Evolutionary conservation across 2,797 vertebrate genomes (phyloP).

Genomic region (Bradypodion pumilum): DNA sequence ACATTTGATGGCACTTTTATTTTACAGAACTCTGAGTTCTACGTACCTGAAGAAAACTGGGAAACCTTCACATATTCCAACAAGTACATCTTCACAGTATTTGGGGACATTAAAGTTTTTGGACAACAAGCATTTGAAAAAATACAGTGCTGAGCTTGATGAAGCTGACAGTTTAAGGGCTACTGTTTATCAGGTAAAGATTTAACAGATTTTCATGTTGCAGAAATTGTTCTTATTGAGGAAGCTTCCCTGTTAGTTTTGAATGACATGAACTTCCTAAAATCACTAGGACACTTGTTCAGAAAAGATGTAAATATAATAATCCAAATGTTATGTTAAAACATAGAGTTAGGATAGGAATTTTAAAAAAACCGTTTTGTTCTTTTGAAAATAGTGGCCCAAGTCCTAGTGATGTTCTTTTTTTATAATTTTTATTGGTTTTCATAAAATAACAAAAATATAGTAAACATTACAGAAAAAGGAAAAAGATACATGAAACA

Average conservation of each 20-base stretch:
- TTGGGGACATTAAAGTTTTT: slow-evolving; percentile 86
- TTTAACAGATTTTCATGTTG: neutral
- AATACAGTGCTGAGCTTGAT: slow-evolving; percentile 73
- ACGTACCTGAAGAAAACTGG: slow-evolving; percentile 68
- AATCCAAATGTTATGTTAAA: neutral
- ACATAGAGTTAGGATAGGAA: neutral
- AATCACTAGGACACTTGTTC: neutral
- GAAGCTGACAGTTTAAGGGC: slow-evolving; percentile 84
- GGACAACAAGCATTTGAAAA: slow-evolving; percentile 75
- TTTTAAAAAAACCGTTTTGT: slow-evolving; percentile 32
- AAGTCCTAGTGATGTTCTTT: too few relatives aligned
- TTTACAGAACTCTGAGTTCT: slow-evolving; percentile 75
- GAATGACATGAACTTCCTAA: neutral
- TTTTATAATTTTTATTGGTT: too few relatives aligned
- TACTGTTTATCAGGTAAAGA: slow-evolving; percentile 90
- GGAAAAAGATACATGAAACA: too few relatives aligned
- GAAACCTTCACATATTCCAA: slow-evolving; percentile 57
- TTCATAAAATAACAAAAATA: too few relatives aligned
- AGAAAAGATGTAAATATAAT: neutral
- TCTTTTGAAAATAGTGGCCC: neutral
- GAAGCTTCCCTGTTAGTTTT: neutral
- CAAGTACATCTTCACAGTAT: slow-evolving; percentile 80
- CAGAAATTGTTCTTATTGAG: neutral
- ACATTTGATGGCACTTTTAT: slow-evolving; percentile 38
- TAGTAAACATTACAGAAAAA: too few relatives aligned